Percentiles rank a stretch among this genome's conserved stretches.
These are phyloP conservation scores for Bos indicus DNA, from an alignment of 2,113 vertebrate genomes.

Conservation along the genomic window DNA sequence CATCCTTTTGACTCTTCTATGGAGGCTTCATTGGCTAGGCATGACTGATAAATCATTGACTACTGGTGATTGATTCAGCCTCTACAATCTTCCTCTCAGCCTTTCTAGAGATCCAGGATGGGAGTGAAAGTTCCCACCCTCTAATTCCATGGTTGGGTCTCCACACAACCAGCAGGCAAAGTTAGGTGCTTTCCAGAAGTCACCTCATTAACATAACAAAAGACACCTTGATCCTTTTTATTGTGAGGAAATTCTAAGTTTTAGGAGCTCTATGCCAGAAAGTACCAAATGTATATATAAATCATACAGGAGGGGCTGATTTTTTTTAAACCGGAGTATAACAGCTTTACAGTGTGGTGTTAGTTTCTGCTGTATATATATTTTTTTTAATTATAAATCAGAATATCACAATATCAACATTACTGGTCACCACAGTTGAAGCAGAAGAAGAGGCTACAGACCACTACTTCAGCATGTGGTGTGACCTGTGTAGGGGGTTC, in stretches of 20 bases:
- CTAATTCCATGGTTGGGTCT: background rate
- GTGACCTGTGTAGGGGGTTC: background rate
- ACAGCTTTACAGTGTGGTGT: background rate
- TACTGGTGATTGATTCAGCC: no score
- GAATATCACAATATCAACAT: background rate
- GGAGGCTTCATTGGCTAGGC: background rate
- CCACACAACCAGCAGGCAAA: background rate
- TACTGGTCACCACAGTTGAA: rapidly evolving
- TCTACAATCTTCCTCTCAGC: background rate
- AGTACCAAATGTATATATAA: background rate
- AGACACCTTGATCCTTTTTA: background rate
- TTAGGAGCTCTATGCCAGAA: background rate
- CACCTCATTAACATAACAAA: background rate
- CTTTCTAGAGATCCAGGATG: no score
- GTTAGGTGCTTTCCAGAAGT: background rate
- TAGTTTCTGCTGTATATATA: background rate
- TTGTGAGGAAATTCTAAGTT: background rate
- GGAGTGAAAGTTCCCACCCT: background rate
- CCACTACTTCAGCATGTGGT: rapidly evolving
- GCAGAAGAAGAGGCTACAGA: rapidly evolving
- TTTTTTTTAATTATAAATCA: background rate
- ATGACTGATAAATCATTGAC: background rate
- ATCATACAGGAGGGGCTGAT: background rate
- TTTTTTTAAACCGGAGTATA: background rate
- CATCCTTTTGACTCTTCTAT: no score